phyloP scores from a whole-genome alignment of 2,797 vertebrate species.

The Gymnopithys bicolor region DNA sequence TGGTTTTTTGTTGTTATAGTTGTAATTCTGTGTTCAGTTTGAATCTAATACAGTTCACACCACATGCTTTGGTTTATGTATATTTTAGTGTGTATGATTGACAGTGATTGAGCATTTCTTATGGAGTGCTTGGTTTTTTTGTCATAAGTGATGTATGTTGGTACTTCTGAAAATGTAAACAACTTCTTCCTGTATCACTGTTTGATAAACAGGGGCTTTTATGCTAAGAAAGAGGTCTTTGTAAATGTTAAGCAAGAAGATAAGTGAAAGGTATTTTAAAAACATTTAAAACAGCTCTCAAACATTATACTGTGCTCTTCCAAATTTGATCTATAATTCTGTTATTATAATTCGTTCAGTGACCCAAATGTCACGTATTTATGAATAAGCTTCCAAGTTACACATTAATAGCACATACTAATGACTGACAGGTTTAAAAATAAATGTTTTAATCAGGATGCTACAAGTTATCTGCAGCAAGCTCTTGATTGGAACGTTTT shows the following conservation, averaged over 20 bases:
- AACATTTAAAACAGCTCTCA: slow-evolving; percentile 1
- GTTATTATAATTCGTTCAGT: slow-evolving; percentile 31
- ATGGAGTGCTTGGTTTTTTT: slow-evolving; percentile 84
- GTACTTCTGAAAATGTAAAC: slow-evolving; percentile 85
- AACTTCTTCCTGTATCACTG: slow-evolving; percentile 82
- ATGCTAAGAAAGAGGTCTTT: slow-evolving; percentile 71
- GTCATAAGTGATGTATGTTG: slow-evolving; percentile 87
- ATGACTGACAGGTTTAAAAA: slow-evolving; percentile 58
- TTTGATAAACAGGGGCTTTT: slow-evolving; percentile 77
- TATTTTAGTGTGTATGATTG: slow-evolving; percentile 85
- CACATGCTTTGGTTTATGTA: slow-evolving; percentile 79
- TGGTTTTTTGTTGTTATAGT: slow-evolving; percentile 80
- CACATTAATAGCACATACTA: neutral
- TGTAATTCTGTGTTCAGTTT: slow-evolving; percentile 78
- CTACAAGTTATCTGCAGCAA: slow-evolving; percentile 30
- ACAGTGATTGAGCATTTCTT: slow-evolving; percentile 86
- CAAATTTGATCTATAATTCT: slow-evolving; percentile 21
- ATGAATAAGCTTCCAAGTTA: slow-evolving; percentile 42
- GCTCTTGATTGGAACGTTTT: slow-evolving; percentile 27
- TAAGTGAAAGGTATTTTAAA: slow-evolving; percentile 44
- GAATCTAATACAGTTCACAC: slow-evolving; percentile 77
- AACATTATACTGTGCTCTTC: slow-evolving; percentile 2
- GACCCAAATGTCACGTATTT: slow-evolving; percentile 50
- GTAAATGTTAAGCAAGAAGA: slow-evolving; percentile 60
- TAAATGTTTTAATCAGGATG: slow-evolving; percentile 46